A percentile compares a stretch with the other conserved stretches of the same genome.
Conservation (phyloP, 2,113 vertebrate genomes). For the Balaeniceps rex region DNA sequence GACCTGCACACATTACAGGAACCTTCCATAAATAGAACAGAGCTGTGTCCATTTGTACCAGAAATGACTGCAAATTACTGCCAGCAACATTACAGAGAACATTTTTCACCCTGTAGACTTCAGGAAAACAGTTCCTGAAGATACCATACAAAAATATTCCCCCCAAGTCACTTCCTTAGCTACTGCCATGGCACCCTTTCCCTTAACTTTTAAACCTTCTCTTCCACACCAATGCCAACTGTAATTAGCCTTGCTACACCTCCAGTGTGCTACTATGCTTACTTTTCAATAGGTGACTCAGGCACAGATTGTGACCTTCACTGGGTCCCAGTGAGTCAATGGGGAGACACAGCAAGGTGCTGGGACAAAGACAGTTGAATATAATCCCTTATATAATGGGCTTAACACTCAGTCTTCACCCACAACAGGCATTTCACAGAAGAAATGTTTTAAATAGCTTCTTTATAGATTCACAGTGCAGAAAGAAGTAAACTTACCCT, state of each 20-base stretch:
- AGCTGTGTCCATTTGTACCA: conserved; percentile 16
- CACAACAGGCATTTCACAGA: neutral
- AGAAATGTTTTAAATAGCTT: neutral
- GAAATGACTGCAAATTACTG: conserved; percentile 11
- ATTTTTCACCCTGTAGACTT: conserved; percentile 11
- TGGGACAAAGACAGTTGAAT: neutral
- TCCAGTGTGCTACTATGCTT: neutral
- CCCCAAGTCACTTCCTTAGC: neutral
- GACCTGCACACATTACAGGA: neutral
- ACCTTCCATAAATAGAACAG: conserved; percentile 25
- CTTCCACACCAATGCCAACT: neutral
- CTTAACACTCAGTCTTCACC: neutral
- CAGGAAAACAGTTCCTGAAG: neutral
- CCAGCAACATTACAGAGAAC: neutral
- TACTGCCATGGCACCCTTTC: neutral
- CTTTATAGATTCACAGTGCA: neutral
- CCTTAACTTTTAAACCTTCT: neutral
- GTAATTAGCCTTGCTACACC: neutral
- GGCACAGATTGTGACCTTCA: neutral
- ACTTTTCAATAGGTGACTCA: neutral
- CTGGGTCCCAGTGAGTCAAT: neutral
- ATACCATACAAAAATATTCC: neutral
- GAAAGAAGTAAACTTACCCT: neutral
- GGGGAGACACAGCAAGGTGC: neutral
- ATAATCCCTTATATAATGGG: neutral